Evolutionary conservation across 2,888 invertebrate genomes (phyloP), one percentile per base, ranked within the genome.

Genomic region (Heliconius charithonia): DNA sequence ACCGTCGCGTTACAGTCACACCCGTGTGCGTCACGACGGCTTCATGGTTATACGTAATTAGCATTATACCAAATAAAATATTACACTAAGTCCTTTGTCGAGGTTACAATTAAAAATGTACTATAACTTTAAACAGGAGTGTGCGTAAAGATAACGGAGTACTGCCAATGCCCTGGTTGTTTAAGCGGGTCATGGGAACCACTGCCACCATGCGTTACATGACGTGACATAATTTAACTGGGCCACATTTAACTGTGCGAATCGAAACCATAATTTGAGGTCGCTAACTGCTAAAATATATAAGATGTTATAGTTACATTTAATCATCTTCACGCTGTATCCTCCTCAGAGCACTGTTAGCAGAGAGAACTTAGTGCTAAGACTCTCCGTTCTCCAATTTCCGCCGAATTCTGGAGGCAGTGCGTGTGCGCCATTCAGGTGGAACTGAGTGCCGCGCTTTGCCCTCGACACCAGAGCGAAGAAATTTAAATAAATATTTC

Each of bases 161-260:
- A 79, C 79, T 72, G 76, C 73, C 65, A 82, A 80, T 71, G 80
- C 79, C 87, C 87, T 84, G 88, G 86, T 87, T 89, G 85, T 84
- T 77, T 83, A 90, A 86, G 87, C 90, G 85, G 91, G 90, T 90
- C 91, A 89, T 87, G 85, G 87, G 85, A 86, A 86, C 85, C 84
- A 84, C 82, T 83, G 81, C 82, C 81, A 80, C 81, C 79, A 75
- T 78, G 83, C 83, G 81, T 87, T 87, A 86, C 86, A 83, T 86
- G 87, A 88, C 86, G 84, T 87, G 86, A 89, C 88, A 87, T 89
- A 86, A 88, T 90, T 89, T 76, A 75, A 78, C 77, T 73, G 65
- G 73, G 59, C n/a, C 59, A 59, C n/a, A n/a, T 22, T n/a, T 59
- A 51, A 51, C 51, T 22, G n/a, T 59, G 59, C 59, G 59, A 74